Conservation (phyloP, 1,140 invertebrate species). For the Philotrypesis tridentata region DNA sequence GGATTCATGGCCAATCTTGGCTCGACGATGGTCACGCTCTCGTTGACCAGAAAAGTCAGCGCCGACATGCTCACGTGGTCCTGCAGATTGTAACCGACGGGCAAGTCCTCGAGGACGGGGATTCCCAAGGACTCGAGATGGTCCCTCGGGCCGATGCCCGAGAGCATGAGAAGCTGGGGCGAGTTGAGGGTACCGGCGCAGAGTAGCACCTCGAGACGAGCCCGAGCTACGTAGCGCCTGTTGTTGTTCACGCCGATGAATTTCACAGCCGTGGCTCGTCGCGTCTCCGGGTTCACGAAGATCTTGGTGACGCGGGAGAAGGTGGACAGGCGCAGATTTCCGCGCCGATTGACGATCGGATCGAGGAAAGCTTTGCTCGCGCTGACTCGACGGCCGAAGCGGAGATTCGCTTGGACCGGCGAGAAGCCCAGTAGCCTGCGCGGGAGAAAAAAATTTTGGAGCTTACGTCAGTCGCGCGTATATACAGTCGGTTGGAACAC, state of each 20-base stretch:
- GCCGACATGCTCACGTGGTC: constrained; percentile 84
- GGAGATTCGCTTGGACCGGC: constrained; percentile 81
- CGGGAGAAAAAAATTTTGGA: background rate
- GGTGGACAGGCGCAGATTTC: constrained; percentile 83
- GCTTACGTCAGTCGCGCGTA: no score
- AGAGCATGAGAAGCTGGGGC: constrained; percentile 79
- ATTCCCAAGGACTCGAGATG: constrained; percentile 75
- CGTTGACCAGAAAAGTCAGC: constrained; percentile 80
- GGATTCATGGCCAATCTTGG: constrained; percentile 73
- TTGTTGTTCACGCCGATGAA: constrained; percentile 71
- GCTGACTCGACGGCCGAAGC: constrained; percentile 81
- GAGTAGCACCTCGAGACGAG: constrained; percentile 76
- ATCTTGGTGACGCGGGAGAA: constrained; percentile 80
- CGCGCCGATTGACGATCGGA: constrained; percentile 76
- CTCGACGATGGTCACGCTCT: constrained; percentile 76
- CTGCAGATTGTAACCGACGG: constrained; percentile 87
- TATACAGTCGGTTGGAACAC: no score
- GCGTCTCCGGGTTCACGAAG: constrained; percentile 77
- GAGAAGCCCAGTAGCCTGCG: constrained; percentile 77
- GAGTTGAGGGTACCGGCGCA: constrained; percentile 76
- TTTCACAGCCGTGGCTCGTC: constrained; percentile 79
- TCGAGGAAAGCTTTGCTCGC: constrained; percentile 81
- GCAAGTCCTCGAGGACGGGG: constrained; percentile 77
- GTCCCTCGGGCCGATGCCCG: constrained; percentile 74
- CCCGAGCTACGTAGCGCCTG: constrained; percentile 57